Conservation (phyloP, 1,140 invertebrate species). For the Drosophila yakuba region DNA sequence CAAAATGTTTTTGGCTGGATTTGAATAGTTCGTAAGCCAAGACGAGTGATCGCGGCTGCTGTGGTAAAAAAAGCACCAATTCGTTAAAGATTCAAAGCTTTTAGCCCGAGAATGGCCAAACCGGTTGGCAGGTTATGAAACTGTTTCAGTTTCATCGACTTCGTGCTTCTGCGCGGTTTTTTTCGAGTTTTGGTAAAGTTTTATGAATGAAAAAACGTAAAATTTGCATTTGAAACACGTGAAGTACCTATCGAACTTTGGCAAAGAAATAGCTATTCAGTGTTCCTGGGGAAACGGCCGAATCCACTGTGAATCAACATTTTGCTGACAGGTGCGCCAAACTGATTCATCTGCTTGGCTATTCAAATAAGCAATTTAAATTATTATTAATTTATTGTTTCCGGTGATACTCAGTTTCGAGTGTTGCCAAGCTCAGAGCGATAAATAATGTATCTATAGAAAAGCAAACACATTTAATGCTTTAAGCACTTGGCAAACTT, state of each 20-base stretch:
- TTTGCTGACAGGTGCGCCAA: conserved; percentile 42
- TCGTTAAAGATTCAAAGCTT: conserved; percentile 73
- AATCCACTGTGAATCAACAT: conserved; percentile 60
- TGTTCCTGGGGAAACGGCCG: conserved; percentile 47
- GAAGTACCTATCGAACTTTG: conserved; percentile 21
- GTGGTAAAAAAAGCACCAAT: conserved; percentile 74
- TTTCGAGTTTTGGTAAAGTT: conserved; percentile 15
- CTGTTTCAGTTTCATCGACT: conserved; percentile 34
- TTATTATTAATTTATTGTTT: conserved; percentile 59
- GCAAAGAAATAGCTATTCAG: conserved; percentile 18
- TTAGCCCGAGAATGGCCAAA: conserved; percentile 51
- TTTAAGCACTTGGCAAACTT: conserved; percentile 27
- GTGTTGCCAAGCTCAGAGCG: conserved; percentile 8
- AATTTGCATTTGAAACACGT: conserved; percentile 56
- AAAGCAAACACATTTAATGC: conserved; percentile 25
- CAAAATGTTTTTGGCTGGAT: conserved; percentile 47
- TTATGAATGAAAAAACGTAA: conserved; percentile 71
- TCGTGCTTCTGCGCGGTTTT: conserved; percentile 19
- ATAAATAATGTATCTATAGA: conserved; percentile 9
- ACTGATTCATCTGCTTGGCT: conserved; percentile 60
- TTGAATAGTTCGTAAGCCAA: conserved; percentile 78
- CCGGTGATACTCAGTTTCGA: conserved; percentile 21
- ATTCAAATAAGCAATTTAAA: conserved; percentile 44
- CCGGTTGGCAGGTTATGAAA: conserved; percentile 70
- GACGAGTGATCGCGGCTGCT: conserved; percentile 56